Evolutionary conservation across 2,797 vertebrate genomes (phyloP).

Genomic region (Argentina silus): DNA sequence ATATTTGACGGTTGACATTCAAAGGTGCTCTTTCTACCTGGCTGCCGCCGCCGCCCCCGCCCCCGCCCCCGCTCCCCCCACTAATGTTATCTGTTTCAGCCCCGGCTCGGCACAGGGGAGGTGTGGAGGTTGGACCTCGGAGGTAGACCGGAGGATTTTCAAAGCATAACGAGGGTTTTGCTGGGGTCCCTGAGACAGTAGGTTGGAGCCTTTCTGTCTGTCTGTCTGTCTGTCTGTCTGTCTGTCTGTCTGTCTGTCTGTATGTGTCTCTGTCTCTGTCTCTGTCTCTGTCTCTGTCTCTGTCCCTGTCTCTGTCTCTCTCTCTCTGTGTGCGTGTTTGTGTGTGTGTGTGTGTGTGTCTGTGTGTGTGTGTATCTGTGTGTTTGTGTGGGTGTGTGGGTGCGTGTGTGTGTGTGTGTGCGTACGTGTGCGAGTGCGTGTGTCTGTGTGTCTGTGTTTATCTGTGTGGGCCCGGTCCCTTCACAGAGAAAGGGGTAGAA

Average conservation of each 20-base stretch:
- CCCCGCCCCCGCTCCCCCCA: constrained; percentile 22
- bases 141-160: constrained; percentile 58
- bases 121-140: constrained; percentile 46
- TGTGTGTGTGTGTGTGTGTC: constrained; percentile 19
- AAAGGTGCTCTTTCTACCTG: constrained; percentile 63
- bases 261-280: constrained; percentile 7
- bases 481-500: constrained; percentile 10
- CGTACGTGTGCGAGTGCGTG: too few relatives aligned
- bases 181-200: constrained; percentile 27
- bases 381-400: too few relatives aligned
- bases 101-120: background rate
- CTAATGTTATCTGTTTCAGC: constrained; percentile 65
- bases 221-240: constrained; percentile 17
- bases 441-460: constrained; percentile 15
- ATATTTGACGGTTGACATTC: constrained; percentile 80
- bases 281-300: background rate
- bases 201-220: constrained; percentile 16
- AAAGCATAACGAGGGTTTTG: constrained; percentile 68
- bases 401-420: too few relatives aligned
- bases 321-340: background rate
- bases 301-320: constrained; percentile 18
- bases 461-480: background rate
- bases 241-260: background rate
- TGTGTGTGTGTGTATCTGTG: constrained; percentile 9
- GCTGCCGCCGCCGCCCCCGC: constrained; percentile 32